These are phyloP conservation scores for Aptenodytes forsteri DNA, from an alignment of 2,113 vertebrate genomes.

Conservation along the genomic window DNA sequence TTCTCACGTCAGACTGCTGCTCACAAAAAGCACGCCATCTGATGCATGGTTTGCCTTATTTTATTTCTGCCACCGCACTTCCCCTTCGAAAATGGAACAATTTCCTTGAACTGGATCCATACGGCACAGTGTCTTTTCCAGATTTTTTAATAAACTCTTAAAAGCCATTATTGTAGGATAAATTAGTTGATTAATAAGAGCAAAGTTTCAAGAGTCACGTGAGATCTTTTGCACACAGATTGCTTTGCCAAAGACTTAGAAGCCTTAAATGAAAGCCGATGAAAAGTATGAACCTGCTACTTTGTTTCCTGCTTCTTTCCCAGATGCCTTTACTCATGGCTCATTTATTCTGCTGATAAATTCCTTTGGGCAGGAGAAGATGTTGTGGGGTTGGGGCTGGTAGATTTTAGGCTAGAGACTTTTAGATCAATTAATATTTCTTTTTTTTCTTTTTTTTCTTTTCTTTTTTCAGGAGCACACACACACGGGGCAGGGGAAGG, in stretches of 20 bases:
- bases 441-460: neutral
- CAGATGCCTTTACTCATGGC: rapidly evolving
- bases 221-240: neutral
- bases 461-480: neutral
- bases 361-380: neutral
- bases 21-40: neutral
- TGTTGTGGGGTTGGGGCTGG: rapidly evolving
- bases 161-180: neutral
- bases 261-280: neutral
- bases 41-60: neutral
- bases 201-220: neutral
- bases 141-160: neutral
- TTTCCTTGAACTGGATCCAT: neutral
- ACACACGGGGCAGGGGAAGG: neutral
- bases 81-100: rapidly evolving
- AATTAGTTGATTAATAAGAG: neutral
- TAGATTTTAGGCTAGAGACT: neutral
- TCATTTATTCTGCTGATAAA: neutral
- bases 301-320: neutral
- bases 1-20: neutral
- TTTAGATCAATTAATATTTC: neutral
- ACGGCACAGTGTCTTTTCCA: rapidly evolving
- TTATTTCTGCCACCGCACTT: neutral
- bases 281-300: neutral
- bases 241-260: neutral